Percentiles rank a stretch among this genome's conserved stretches.
Conservation (phyloP, 2,113 vertebrate species). For the Coracopsis vasa region DNA sequence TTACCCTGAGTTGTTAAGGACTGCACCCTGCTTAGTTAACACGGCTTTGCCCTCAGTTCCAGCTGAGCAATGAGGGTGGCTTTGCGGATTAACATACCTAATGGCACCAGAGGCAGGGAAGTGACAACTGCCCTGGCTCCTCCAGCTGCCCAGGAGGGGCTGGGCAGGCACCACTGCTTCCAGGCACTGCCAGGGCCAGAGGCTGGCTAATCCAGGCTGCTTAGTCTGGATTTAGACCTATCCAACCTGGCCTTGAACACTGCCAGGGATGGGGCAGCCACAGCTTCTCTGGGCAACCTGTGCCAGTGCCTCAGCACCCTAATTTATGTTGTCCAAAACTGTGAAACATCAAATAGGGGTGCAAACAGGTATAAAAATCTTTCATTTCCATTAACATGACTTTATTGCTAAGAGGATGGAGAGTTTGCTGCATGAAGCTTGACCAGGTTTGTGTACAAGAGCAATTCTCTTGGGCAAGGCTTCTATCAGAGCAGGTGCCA, state of each 20-base stretch:
- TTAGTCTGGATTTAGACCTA: not conserved
- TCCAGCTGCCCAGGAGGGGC: not conserved
- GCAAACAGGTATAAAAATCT: not conserved
- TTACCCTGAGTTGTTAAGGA: not conserved
- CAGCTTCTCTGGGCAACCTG: not conserved
- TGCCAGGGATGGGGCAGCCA: not conserved
- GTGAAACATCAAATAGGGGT: too few species aligned
- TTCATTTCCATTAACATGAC: not conserved
- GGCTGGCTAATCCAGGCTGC: not conserved
- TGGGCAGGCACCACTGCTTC: not conserved
- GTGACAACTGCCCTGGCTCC: not conserved
- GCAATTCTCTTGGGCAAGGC: not conserved
- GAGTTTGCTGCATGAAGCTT: not conserved
- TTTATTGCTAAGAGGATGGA: rapidly evolving
- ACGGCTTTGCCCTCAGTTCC: not conserved
- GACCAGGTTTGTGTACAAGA: not conserved
- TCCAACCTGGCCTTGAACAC: not conserved
- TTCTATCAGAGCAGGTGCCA: not conserved
- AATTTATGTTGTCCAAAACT: rapidly evolving
- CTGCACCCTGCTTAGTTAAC: not conserved
- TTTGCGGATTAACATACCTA: not conserved
- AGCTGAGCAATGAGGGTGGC: not conserved
- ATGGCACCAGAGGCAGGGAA: not conserved
- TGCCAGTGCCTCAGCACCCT: not conserved
- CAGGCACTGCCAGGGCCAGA: not conserved